Evolutionary conservation across 2,888 invertebrate genomes (phyloP).

Genomic region (Pecten maximus): DNA sequence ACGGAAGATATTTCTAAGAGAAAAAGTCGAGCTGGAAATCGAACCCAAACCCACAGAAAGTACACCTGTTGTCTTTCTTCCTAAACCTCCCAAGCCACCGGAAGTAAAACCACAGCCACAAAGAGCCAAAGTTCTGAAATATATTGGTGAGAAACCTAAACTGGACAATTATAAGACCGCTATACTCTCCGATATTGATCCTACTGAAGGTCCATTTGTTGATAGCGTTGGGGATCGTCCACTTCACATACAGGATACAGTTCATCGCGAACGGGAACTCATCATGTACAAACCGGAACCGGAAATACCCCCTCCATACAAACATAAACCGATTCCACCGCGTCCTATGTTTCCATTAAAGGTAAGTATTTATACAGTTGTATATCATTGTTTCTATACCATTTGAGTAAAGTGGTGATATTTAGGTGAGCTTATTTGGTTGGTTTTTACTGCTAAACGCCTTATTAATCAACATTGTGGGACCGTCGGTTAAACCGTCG

Average conservation of each 20-base stretch:
- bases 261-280: not conserved
- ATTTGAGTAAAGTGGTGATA: too few relatives aligned
- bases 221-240: not conserved
- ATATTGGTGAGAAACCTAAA: not conserved
- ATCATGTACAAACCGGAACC: conserved; percentile 21
- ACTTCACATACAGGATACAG: not conserved
- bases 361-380: not conserved
- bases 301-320: conserved; percentile 27
- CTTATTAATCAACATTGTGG: too few relatives aligned
- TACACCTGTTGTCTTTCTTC: not conserved
- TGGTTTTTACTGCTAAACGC: too few relatives aligned
- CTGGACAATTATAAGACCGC: not conserved
- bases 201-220: not conserved
- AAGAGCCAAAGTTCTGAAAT: not conserved
- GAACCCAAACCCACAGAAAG: not conserved
- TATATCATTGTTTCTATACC: not conserved
- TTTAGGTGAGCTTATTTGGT: too few relatives aligned
- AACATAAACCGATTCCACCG: not conserved
- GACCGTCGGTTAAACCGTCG: too few relatives aligned
- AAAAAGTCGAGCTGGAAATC: not conserved
- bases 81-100: not conserved
- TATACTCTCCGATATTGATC: not conserved
- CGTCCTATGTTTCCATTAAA: conserved; percentile 16
- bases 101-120: not conserved
- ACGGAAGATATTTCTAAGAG: not conserved